Percentiles rank a stretch among this genome's conserved stretches.
phyloP scores from a whole-genome alignment of 1,140 invertebrate species.

The Danaus melanippus region DNA sequence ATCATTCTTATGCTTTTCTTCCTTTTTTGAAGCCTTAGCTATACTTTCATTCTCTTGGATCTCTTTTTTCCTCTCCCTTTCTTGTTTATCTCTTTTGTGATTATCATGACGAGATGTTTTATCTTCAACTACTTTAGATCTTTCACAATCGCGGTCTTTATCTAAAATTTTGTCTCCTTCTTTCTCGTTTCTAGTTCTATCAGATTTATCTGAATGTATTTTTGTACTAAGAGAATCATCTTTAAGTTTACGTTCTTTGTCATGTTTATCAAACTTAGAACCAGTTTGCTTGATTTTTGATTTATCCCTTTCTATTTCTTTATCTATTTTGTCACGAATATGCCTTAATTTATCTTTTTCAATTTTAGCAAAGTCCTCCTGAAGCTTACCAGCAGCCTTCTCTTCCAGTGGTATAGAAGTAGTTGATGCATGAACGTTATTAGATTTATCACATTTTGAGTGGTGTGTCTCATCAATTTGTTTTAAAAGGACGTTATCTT shows the following conservation, averaged over 20 bases:
- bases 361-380: constrained; percentile 41
- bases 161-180: constrained; percentile 43
- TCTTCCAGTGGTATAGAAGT: no score
- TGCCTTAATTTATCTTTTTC: constrained; percentile 44
- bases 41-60: constrained; percentile 32
- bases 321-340: constrained; percentile 62
- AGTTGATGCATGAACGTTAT: neutral
- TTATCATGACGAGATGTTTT: constrained; percentile 49
- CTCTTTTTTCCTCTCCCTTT: constrained; percentile 55
- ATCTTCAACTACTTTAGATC: constrained; percentile 48
- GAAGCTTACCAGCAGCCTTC: constrained; percentile 29
- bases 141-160: constrained; percentile 58
- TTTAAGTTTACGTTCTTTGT: constrained; percentile 61
- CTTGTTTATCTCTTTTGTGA: constrained; percentile 50
- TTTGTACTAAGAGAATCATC: constrained; percentile 65
- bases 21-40: constrained; percentile 44
- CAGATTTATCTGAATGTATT: constrained; percentile 55
- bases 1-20: constrained; percentile 56
- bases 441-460: constrained; percentile 35
- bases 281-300: constrained; percentile 34
- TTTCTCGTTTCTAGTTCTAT: constrained; percentile 43
- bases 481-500: no score
- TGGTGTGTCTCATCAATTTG: no score
- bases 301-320: constrained; percentile 55
- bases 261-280: constrained; percentile 30